Conservation (phyloP, 2,113 vertebrate genomes). For the Caretta caretta region DNA sequence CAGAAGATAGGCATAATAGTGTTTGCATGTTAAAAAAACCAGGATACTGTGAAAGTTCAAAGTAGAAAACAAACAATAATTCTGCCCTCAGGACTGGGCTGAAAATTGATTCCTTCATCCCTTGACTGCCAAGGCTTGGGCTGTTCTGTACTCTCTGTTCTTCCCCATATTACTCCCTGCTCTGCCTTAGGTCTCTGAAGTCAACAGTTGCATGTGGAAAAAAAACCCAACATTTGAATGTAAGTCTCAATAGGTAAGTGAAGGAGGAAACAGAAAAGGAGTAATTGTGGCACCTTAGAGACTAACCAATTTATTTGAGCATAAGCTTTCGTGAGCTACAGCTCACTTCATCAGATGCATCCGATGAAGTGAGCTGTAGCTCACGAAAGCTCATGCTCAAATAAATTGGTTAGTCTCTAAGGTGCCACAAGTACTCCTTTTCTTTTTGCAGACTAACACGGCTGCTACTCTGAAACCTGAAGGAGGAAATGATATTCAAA, state of each 20-base stretch:
- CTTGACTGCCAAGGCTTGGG: not conserved
- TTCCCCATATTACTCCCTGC: not conserved
- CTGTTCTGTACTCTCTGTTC: constrained; percentile 19
- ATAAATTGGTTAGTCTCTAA: too few species aligned
- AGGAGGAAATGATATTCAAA: constrained; percentile 34
- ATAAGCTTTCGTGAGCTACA: too few species aligned
- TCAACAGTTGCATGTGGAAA: constrained; percentile 5
- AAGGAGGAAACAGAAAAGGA: constrained; percentile 16
- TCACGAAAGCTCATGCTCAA: too few species aligned
- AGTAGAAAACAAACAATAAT: not conserved
- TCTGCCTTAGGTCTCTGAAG: constrained; percentile 46
- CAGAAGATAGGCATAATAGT: not conserved
- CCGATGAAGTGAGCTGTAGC: too few species aligned
- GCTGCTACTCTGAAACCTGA: not conserved
- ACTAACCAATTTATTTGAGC: too few species aligned
- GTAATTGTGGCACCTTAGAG: too few species aligned
- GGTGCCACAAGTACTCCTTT: too few species aligned
- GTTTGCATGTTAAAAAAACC: not conserved
- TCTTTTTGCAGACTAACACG: too few species aligned
- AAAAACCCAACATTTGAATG: constrained; percentile 19
- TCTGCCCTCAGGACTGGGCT: not conserved
- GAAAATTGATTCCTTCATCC: constrained; percentile 4
- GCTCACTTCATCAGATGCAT: too few species aligned
- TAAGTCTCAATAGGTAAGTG: constrained; percentile 22
- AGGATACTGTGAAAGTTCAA: not conserved